Evolutionary conservation across 2,113 vertebrate species (phyloP), one percentile per base, ranked within the genome.

Genomic region (Mohoua ochrocephala): DNA sequence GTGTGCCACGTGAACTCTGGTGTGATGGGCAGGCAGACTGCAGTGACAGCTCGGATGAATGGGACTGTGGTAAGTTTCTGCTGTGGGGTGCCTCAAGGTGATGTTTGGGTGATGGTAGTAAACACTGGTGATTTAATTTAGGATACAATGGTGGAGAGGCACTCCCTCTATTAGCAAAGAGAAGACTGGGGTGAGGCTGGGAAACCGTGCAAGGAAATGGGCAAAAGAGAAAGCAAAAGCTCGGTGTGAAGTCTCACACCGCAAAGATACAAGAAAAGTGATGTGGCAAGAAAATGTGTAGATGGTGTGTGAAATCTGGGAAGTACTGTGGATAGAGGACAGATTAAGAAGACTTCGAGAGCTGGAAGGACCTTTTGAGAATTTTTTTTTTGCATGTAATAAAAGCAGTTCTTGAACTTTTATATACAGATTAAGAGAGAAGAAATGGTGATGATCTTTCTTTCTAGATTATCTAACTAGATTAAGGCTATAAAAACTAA

Each of bases 1-100:
- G 99, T 71, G 98, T 99, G 27, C 97, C 98, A 10, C 98, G 97
- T 3, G 98, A 98, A 4, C 95, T 97, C 69, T 99, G 99, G 99
- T 99, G 99, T 47, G 98, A 99, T 10, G 99, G 99, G 1, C 94
- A 47, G 73, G 97, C 97, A 14, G 98, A 99, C 96, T 99, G 99
- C 41, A 93, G 97, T 1, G 99, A 99, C 98, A 98, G 98, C 94
- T 99, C 99, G 0, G 99, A 99, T 27, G 99, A 99, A 69, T 99
- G 99, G 99, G 96, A 98, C 96, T 99, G 99, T 44, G 99, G 99
- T 99, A 95, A 98, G 98, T 94, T 78, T 49, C 57, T 6, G 9
- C 39, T 2, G 0, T 39, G 47, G 18, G 15, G 8, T 88, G 71
- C 41, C 42, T 81, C 20, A 13, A 30, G 60, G 16, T 22, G 67